Evolutionary conservation across 2,888 invertebrate genomes (phyloP).

Genomic region (Leptarthrus brevirostris): DNA sequence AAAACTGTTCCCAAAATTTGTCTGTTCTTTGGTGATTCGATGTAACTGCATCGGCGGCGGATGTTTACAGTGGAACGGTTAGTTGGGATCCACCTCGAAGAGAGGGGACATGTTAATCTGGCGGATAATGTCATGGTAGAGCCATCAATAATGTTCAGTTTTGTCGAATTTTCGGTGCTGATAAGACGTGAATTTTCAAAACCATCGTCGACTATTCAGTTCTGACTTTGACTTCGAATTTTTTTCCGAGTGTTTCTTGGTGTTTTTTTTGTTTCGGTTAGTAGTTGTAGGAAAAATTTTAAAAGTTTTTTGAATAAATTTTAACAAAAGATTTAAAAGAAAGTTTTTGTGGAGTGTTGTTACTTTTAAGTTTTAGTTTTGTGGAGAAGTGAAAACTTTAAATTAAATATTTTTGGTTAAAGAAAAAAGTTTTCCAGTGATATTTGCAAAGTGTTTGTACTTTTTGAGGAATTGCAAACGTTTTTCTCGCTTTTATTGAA

Average conservation of each 20-base stretch:
- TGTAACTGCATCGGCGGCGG: conserved; percentile 25
- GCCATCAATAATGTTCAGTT: conserved; percentile 15
- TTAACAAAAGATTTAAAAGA: too few relatives aligned
- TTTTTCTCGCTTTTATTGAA: too few relatives aligned
- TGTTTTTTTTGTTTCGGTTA: too few relatives aligned
- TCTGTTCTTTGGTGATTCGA: conserved; percentile 18
- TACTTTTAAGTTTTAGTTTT: too few relatives aligned
- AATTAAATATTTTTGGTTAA: too few relatives aligned
- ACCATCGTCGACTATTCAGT: background rate
- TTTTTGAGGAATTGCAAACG: too few relatives aligned
- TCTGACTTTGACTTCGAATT: background rate
- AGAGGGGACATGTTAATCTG: conserved; percentile 29
- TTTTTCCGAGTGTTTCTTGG: background rate
- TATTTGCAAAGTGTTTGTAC: too few relatives aligned
- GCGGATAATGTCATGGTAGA: conserved; percentile 22
- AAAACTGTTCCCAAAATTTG: conserved; percentile 31
- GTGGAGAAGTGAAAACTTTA: too few relatives aligned
- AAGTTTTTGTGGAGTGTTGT: too few relatives aligned
- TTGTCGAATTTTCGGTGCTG: conserved; percentile 29
- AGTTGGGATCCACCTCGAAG: conserved; percentile 28
- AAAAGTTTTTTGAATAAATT: too few relatives aligned
- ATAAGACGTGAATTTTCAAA: conserved; percentile 24
- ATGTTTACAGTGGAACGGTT: conserved; percentile 13
- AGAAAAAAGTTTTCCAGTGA: too few relatives aligned
- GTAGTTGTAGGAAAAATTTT: too few relatives aligned